phyloP scores from a whole-genome alignment of 1,140 invertebrate genomes.

The Drosophila sp. region DNA sequence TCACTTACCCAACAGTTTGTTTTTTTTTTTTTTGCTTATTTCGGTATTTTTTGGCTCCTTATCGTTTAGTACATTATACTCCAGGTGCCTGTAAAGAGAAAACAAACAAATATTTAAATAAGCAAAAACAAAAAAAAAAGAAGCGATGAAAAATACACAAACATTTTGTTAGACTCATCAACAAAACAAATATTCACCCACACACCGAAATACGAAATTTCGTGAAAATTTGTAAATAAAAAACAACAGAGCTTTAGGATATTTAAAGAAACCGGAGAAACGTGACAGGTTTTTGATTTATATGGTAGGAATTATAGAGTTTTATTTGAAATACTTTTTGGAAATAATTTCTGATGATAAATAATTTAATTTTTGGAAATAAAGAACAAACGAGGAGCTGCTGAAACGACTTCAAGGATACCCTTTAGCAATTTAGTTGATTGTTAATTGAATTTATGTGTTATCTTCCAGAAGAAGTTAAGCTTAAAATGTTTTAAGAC shows the following conservation, averaged over 20 bases:
- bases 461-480: no score
- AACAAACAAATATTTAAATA: constrained; percentile 21
- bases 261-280: not conserved
- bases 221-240: constrained; percentile 7
- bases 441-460: no score
- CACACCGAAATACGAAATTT: not conserved
- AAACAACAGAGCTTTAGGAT: not conserved
- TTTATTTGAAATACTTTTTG: no score
- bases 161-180: constrained; percentile 10
- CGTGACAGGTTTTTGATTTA: not conserved
- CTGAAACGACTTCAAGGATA: no score
- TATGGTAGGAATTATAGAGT: no score
- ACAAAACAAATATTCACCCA: constrained; percentile 12
- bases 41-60: not conserved
- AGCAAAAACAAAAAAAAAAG: not conserved
- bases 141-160: not conserved
- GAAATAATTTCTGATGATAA: no score
- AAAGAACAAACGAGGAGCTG: no score
- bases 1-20: constrained; percentile 1
- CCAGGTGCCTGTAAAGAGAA: constrained; percentile 38
- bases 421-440: no score
- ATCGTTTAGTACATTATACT: constrained; percentile 34
- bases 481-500: no score
- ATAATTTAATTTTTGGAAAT: no score
- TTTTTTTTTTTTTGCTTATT: not conserved